Percentiles rank a stretch among this genome's conserved stretches.
Evolutionary conservation across 2,888 invertebrate species (phyloP).

Genomic region (Eupithecia abbreviata): DNA sequence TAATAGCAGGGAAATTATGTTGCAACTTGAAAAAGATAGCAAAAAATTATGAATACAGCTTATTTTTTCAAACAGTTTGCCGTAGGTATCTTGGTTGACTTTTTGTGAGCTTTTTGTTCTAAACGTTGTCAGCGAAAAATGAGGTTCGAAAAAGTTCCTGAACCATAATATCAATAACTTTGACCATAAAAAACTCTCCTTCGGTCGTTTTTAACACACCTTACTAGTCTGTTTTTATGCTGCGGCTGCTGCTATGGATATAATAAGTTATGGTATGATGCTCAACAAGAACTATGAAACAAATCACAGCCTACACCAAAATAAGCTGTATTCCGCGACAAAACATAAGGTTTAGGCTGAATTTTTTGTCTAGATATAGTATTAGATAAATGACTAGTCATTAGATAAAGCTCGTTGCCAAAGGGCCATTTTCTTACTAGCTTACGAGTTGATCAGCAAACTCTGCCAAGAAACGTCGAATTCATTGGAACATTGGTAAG

Average conservation of each 20-base stretch:
- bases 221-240: neutral
- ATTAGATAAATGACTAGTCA: constrained; percentile 9
- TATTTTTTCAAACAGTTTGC: constrained; percentile 47
- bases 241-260: neutral
- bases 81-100: constrained; percentile 45
- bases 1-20: constrained; percentile 46
- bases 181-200: neutral
- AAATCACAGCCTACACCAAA: neutral
- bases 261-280: neutral
- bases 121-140: neutral
- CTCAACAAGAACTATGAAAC: neutral
- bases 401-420: neutral
- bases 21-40: constrained; percentile 47
- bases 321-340: neutral
- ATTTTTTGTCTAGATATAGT: constrained; percentile 2
- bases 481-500: constrained; percentile 52
- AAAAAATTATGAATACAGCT: constrained; percentile 41
- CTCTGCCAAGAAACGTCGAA: constrained; percentile 25
- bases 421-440: constrained; percentile 4
- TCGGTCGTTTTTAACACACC: too few species aligned
- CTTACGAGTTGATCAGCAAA: constrained; percentile 17
- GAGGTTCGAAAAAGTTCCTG: neutral
- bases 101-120: constrained; percentile 45
- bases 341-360: neutral
- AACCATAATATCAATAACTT: neutral